Evolutionary conservation across 2,888 invertebrate genomes (phyloP).

Genomic region (Hydrotaea diabolus): DNA sequence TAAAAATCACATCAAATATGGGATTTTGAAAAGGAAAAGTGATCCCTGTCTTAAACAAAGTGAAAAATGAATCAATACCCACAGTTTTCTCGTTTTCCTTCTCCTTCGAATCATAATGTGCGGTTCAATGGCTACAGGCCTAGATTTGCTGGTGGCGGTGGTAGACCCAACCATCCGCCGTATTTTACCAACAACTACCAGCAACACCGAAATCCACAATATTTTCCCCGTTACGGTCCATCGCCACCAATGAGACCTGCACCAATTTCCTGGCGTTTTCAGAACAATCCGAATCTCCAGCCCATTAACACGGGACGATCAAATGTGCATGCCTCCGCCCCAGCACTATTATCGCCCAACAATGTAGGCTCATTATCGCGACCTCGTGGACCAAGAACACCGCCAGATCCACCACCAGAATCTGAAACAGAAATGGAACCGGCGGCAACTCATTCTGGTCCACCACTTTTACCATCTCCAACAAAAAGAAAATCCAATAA

Average conservation of each 20-base stretch:
- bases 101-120: background rate
- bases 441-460: background rate
- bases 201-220: conserved; percentile 1
- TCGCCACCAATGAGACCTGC: conserved; percentile 19
- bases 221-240: conserved; percentile 6
- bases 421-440: background rate
- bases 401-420: background rate
- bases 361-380: background rate
- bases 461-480: background rate
- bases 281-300: background rate
- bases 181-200: conserved; percentile 2
- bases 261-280: background rate
- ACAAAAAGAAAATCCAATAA: background rate
- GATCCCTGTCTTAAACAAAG: too few species aligned
- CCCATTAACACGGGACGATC: background rate
- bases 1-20: too few species aligned
- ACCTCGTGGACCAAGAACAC: conserved; percentile 2
- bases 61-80: background rate
- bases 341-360: background rate
- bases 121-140: background rate
- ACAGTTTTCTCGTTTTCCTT: background rate
- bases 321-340: too few species aligned
- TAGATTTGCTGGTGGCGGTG: background rate
- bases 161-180: background rate
- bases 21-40: too few species aligned